Base-by-base conservation (phyloP, 2,888 invertebrate species). In the Deilephila elpenor region DNA sequence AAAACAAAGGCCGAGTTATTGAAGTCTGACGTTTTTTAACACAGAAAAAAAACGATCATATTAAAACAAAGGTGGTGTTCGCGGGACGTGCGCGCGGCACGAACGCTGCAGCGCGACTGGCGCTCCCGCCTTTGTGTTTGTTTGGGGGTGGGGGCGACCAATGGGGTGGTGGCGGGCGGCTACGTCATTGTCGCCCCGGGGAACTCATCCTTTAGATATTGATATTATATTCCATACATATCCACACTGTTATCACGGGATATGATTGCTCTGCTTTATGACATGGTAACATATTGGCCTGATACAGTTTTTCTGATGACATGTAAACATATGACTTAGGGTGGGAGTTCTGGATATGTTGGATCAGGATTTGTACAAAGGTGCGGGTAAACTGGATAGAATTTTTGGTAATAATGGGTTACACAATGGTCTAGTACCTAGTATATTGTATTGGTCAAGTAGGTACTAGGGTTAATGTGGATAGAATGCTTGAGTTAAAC, bases 101-200 rank as follows among this genome's bases (percentile, higher is more conserved):
- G 88, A 83, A 77, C 89, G 89, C 85, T 89, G 91, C 87, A 90
- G 89, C 87, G 87, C 90, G 93, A 95, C 89, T 94, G 93, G 84
- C 60, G 73, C 71, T 73, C 71, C 73, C 71, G 79, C 81, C 83
- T 84, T 86, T 84, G 84, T 86, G 83, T 86, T 82, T 83, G 84
- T 84, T 81, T 84, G 82, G 78, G 79, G 83, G 84, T 75, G 76
- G 81, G 83, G 75, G 77, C 81, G 79, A 78, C 78, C 78, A 80
- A 76, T 72, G 64, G 77, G 74, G 73, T 60, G 78, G 76, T 78
- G 82, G 84, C 75, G 83, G 83, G 79, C 76, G 78, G 84, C 87
- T 85, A 92, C 90, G 90, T 89, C 89, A 91, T 83, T 80, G 79
- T 83, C 83, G 81, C 86, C 84, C 82, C 78, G 80, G 84, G 81